Conservation (phyloP, 53 echinoderm and acorn worm genomes). For the Echinometra lucunter region DNA sequence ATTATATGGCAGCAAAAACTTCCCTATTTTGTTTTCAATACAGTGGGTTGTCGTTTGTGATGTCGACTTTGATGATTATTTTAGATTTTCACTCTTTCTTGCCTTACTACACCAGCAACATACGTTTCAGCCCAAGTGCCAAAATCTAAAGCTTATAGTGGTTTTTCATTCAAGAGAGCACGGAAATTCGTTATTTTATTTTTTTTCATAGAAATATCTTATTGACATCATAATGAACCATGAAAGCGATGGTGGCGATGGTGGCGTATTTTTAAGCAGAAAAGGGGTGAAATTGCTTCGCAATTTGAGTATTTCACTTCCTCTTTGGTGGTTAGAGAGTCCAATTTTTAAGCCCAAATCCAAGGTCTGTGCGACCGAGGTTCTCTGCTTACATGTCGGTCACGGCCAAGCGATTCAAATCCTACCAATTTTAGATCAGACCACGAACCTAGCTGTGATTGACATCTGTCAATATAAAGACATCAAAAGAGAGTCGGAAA, state of each 20-base stretch:
- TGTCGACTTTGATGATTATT: too few relatives aligned
- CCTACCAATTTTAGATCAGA: slow-evolving; percentile 44
- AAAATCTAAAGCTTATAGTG: neutral
- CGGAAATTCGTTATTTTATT: neutral
- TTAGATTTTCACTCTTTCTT: too few relatives aligned
- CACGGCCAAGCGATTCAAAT: slow-evolving; percentile 63
- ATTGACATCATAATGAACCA: neutral
- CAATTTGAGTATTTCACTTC: slow-evolving; percentile 48
- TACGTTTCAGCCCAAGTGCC: too few relatives aligned
- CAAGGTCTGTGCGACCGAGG: slow-evolving; percentile 44
- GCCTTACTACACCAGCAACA: too few relatives aligned
- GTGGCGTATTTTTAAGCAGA: neutral
- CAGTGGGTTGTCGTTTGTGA: too few relatives aligned
- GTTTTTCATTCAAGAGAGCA: neutral
- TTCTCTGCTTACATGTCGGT: slow-evolving; percentile 57
- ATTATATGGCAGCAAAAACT: too few relatives aligned
- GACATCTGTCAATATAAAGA: slow-evolving; percentile 76
- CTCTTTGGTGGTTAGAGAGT: neutral
- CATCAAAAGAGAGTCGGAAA: slow-evolving; percentile 78
- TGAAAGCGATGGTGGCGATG: neutral
- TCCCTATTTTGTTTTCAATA: too few relatives aligned
- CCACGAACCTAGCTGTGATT: slow-evolving; percentile 76
- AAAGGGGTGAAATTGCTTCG: slow-evolving; percentile 9
- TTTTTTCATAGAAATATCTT: neutral
- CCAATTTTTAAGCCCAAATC: slow-evolving; percentile 56